phyloP scores from a whole-genome alignment of 2,888 invertebrate genomes.

The Trissoscelio sp. region DNA sequence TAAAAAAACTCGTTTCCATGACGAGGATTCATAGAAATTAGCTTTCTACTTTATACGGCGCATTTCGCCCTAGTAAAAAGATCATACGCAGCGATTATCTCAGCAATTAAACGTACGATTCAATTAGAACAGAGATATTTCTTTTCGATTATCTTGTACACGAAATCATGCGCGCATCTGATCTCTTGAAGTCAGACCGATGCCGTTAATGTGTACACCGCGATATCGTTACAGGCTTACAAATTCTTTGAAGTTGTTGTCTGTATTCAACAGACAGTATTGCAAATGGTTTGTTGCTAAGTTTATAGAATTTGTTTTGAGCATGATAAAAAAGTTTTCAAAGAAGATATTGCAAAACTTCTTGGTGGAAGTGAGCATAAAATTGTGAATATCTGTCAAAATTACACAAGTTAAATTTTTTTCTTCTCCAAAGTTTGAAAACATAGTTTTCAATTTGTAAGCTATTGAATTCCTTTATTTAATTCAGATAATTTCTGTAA shows the following conservation, averaged over 20 bases:
- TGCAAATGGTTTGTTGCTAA: constrained; percentile 39
- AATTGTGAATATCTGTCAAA: constrained; percentile 23
- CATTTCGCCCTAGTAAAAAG: constrained; percentile 23
- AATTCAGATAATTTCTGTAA: too few relatives aligned
- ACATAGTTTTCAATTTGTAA: too few relatives aligned
- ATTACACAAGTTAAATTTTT: constrained; percentile 22
- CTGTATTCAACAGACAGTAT: constrained; percentile 18
- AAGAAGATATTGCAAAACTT: constrained; percentile 37
- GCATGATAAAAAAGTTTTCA: constrained; percentile 26
- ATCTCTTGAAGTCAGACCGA: not conserved
- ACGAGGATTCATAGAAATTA: constrained; percentile 54
- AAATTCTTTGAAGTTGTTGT: not conserved
- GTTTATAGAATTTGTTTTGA: constrained; percentile 20
- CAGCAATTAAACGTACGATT: constrained; percentile 10
- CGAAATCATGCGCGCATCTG: not conserved
- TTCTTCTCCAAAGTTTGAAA: not conserved
- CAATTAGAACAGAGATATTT: constrained; percentile 9
- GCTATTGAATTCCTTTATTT: too few relatives aligned
- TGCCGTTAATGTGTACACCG: not conserved
- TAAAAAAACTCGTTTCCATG: constrained; percentile 46
- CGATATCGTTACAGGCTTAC: constrained; percentile 1
- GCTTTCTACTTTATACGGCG: constrained; percentile 42
- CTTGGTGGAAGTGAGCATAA: constrained; percentile 1
- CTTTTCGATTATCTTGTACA: not conserved
- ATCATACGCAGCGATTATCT: constrained; percentile 9